Base-by-base conservation (phyloP, 2,113 vertebrate species). In the Pitta sordida region DNA sequence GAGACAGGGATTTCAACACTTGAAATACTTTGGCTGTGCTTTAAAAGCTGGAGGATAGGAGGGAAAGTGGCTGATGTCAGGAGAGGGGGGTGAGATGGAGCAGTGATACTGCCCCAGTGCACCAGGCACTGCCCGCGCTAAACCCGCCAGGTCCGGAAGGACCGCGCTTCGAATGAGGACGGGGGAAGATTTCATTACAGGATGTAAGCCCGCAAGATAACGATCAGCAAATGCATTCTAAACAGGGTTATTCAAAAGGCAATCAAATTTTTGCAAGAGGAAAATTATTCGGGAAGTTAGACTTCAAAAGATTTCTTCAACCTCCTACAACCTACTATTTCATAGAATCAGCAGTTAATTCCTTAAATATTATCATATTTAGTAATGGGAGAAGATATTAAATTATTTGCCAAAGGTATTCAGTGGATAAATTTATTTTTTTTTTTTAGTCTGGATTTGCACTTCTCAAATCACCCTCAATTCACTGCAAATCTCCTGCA, bases 121-220 rank as follows among this genome's bases (percentile, higher is more conserved):
- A 0, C 7, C 27, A 6, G 56, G 64, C 71, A 74, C 1, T 2
- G 76, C 39, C 52, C 23, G 8, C 2, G 2, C 11, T 0, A 2
- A 68, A 78, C 39, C 64, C 3, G 2, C 24, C 69, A 44, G 62
- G 36, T 26, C 17, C 12, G 0, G 36, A 48, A 85, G 71, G 41
- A 22, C 48, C 1, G 0, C 0, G 11, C 36, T 56, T 20, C 2
- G 2, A 48, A 64, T 8, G 6, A 14, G 3, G 1, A 67, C 0
- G 0, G 44, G n/a, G 46, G 26, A 64, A 90, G 76, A 59, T 76
- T 30, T 73, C 86, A 26, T 37, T 19, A 26, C 34, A 74, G 76
- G 84, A 24, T 36, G 77, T 30, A 41, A 93, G 60, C 80, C 69
- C 2, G 0, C 4, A 15, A 53, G 88, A 53, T 2, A 70, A 34